A percentile compares a stretch with the other conserved stretches of the same genome.
Evolutionary conservation across 2,888 invertebrate species (phyloP).

Genomic region (Torymus texanus): DNA sequence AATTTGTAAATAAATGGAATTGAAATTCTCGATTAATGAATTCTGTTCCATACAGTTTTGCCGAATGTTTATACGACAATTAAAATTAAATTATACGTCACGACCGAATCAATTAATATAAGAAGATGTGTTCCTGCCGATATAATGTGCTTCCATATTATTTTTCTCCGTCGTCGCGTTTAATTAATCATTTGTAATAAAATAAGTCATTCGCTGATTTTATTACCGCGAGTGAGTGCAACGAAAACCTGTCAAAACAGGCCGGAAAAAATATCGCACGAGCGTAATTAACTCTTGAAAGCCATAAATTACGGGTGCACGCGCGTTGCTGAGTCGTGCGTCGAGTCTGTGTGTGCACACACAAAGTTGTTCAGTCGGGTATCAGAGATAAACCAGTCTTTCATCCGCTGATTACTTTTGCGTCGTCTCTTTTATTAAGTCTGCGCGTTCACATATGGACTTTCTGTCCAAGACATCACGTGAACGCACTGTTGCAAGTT

Average conservation of each 20-base stretch:
- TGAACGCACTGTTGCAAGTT: neutral
- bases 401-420: constrained; percentile 47
- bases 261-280: constrained; percentile 15
- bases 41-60: no score
- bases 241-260: constrained; percentile 26
- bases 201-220: constrained; percentile 35
- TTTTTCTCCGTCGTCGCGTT: neutral
- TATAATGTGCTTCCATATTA: neutral
- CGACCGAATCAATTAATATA: constrained; percentile 3
- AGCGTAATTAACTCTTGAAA: constrained; percentile 47
- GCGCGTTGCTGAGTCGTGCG: neutral
- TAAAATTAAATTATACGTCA: no score
- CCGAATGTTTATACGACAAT: no score
- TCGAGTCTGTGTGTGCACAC: constrained; percentile 4
- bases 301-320: constrained; percentile 35
- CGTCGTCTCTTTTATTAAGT: constrained; percentile 38
- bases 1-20: no score
- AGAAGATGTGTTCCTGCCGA: neutral
- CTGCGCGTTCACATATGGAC: neutral
- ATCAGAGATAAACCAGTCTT: constrained; percentile 46
- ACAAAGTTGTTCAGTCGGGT: constrained; percentile 17
- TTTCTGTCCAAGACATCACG: no score
- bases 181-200: constrained; percentile 23
- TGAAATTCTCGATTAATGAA: no score
- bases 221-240: constrained; percentile 14